These are phyloP conservation scores for Tenrec ecaudatus DNA, from an alignment of 2,113 vertebrate genomes.

Conservation along the genomic window DNA sequence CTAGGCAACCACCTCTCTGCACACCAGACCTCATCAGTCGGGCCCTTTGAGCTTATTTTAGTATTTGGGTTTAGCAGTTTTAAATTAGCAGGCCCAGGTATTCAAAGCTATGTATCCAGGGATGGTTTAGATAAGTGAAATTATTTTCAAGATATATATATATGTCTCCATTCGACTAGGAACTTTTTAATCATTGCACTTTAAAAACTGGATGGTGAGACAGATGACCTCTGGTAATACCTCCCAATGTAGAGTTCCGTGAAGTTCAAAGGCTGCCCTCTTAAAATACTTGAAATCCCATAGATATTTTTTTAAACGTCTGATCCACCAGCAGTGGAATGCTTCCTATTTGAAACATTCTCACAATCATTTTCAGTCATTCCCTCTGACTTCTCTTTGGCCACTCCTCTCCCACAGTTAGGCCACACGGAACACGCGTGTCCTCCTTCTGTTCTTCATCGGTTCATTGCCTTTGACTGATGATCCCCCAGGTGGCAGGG, in stretches of 20 bases:
- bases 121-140: background rate
- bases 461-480: background rate
- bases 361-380: background rate
- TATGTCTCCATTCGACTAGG: background rate
- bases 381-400: slow-evolving; percentile 21
- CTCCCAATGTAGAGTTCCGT: slow-evolving; percentile 29
- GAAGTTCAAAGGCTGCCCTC: slow-evolving; percentile 30
- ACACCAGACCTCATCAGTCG: background rate
- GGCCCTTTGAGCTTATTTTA: slow-evolving; percentile 43
- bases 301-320: background rate
- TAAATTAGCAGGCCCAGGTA: background rate
- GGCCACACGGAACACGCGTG: background rate
- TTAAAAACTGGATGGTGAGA: slow-evolving; percentile 2
- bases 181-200: slow-evolving; percentile 28
- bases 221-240: slow-evolving; percentile 1
- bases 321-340: background rate
- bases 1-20: background rate
- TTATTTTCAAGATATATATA: background rate
- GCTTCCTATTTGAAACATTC: slow-evolving; percentile 29
- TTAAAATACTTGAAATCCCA: slow-evolving; percentile 44
- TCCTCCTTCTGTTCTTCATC: background rate
- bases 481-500: background rate
- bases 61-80: background rate
- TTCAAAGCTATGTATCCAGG: background rate
- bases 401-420: background rate